Base-by-base conservation (phyloP, 2,888 invertebrate genomes). In the Synergus japonicus region DNA sequence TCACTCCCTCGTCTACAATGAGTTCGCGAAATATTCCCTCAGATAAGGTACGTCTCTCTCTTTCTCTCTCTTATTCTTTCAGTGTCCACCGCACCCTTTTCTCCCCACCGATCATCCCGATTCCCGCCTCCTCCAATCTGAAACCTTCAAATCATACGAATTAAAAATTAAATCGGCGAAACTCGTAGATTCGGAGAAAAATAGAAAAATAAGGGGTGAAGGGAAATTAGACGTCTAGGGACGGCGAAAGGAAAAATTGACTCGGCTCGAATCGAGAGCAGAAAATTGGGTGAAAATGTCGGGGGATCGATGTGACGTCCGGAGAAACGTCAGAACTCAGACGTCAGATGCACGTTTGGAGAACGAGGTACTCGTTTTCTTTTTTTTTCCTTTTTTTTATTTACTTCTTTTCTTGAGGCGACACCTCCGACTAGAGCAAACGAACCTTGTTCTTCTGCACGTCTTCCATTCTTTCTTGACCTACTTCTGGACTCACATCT, bases 21-120 rank as follows among this genome's bases (percentile, higher is more conserved):
- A 95, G 96, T 93, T 95, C 95, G 92, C 96, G 96, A 94, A 96
- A 95, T 93, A 95, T 96, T 93, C 96, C 96, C 92, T 95, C 96
- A 93, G 96, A 96, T 94, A 96, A 96, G 96, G 96, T 96, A 93
- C 93, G 94, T 84, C 84, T 84, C 37, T 37, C 37, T 37, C 5
- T 37, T 7, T 37, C 37, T 37, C 37, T 37, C 37, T 37, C 5
- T 37, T 5, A 37, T 4, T 37, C 37, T 37, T 37, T 37, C 37
- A 37, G 83, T 86, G 86, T 88, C 87, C 83, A 88, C 89, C 88
- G 87, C 87, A 87, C 87, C 88, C 88, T 87, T 76, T 80, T 60
- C 77, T 76, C 67, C 76, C 15, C 29, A 4, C 41, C 41, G 49
- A 67, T 78, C 63, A 22, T 29, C 54, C 60, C 5, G 22, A 10